Base-by-base conservation (phyloP, 37 sponge, comb jelly and placozoan genomes). In the Cladorhizidae sp. region DNA sequence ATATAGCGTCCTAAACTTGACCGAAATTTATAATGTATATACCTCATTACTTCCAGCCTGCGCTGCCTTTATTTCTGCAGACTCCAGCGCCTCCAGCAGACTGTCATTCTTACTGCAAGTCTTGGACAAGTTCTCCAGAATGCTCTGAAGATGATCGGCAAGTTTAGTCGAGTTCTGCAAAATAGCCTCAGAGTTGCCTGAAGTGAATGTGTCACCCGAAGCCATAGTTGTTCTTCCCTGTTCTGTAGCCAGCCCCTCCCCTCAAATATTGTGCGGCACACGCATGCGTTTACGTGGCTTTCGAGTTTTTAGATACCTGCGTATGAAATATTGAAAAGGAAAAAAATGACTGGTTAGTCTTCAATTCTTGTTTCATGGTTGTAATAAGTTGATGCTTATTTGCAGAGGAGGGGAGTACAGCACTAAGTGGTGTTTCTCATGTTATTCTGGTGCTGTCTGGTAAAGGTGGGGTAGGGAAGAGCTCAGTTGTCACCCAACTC, bases 401-500 rank as follows among this genome's bases (percentile, higher is more conserved):
- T 59, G 28, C 61, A 59, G 61, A 59, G 28, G 61, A 28, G 28
- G 18, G 28, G 18, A 45, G 49, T 45, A n/a, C n/a, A n/a, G 61
- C 61, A 59, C 12, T 59, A 18, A 17, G 38, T 40, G 76, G 69
- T 7, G 93, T 95, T 11, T 21, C 43, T 6, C 93, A 96, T 81
- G 90, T 87, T 70, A 70, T 96, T 22, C 83, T 96, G 40, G 83
- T 96, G 3, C 79, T 98, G 39, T 98, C 99, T 55, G 99, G 99
- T 57, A 98, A 98, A 81, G 99, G 99, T 40, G 99, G 99, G n/a
- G 99, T 98, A 14, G 99, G 99, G 0, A 98, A 98, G 88, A 98
- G 99, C 61, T 96, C 97, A 25, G 72, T 98, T 17, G 51, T 95
- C 6, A 87, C 97, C 54, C 94, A 96, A 36, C 83, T 98, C 21